Base-by-base conservation (phyloP, 2,888 invertebrate species). In the Eupithecia insigniata region DNA sequence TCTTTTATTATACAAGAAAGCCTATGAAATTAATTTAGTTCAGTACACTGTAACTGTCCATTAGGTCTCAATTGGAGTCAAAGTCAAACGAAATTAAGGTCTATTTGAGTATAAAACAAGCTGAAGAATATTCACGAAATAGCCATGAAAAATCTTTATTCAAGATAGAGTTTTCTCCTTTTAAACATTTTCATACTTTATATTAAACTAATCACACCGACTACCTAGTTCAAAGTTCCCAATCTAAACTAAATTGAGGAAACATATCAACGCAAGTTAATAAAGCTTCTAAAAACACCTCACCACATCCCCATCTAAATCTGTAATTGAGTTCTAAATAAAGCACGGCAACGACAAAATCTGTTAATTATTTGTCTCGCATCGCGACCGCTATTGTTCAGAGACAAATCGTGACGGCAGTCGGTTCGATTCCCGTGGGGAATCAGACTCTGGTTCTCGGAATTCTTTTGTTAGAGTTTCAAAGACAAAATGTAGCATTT, bases 311-410 rank as follows among this genome's bases (percentile, higher is more conserved):
- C 22, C 22, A 64, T 64, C 64, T 64, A 64, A 65, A 32, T 36
- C 61, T 58, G 30, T 61, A 55, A 71, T 36, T 8, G 32, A 32
- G 28, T 51, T 71, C 62, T 67, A 69, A 69, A 36, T 61, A 61
- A 66, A 66, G 32, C 60, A 18, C 34, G 39, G 32, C 36, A 66
- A 18, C 67, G 64, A 74, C 70, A 69, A 67, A 73, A 72, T 68
- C 68, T 51, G 71, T 74, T 76, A 74, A 75, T 75, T 76, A 76
- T 75, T 78, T 73, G 61, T 39, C 46, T 64, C 51, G 75, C 34
- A 58, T 32, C 65, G 62, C 36, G 73, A 32, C 43, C 66, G 61
- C 36, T 64, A 67, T 61, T 70, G 73, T 67, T 61, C 70, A 60
- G 32, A 66, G 75, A 74, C 76, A 76, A 76, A 78, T 78, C 68